These are phyloP conservation scores for Maniola jurtina DNA, from an alignment of 1,140 invertebrate genomes.

Conservation along the genomic window DNA sequence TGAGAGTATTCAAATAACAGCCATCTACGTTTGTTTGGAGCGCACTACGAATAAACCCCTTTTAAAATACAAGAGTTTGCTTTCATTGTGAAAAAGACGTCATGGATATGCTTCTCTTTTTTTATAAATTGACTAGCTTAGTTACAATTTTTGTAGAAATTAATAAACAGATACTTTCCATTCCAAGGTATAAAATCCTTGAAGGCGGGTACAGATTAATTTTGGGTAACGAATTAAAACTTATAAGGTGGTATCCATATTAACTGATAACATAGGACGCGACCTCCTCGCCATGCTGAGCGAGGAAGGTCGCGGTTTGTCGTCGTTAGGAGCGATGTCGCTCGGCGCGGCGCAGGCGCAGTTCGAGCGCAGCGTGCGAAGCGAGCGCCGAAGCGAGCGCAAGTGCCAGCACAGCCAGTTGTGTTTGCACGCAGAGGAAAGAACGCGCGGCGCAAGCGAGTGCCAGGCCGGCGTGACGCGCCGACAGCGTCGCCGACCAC, in stretches of 20 bases:
- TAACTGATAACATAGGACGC: conserved; percentile 47
- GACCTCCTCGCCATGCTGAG: conserved; percentile 31
- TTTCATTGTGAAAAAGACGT: too few relatives aligned
- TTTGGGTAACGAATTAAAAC: neutral
- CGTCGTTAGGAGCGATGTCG: conserved; percentile 62
- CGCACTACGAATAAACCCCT: too few relatives aligned
- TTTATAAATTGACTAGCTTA: too few relatives aligned
- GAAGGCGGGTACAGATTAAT: neutral
- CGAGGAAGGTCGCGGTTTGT: conserved; percentile 30
- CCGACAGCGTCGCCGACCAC: conserved; percentile 53
- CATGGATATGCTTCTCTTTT: too few relatives aligned
- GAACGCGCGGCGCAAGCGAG: conserved; percentile 57
- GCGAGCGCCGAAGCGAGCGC: conserved; percentile 55
- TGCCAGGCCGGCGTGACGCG: conserved; percentile 60
- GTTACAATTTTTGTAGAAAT: too few relatives aligned
- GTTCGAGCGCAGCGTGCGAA: conserved; percentile 55
- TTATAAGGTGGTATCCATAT: conserved; percentile 20
- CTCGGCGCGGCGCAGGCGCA: conserved; percentile 45
- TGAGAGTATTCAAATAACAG: too few relatives aligned
- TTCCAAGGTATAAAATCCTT: too few relatives aligned
- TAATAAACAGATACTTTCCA: too few relatives aligned
- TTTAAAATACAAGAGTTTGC: too few relatives aligned
- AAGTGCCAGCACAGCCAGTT: conserved; percentile 53
- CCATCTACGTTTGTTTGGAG: too few relatives aligned
- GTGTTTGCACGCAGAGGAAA: conserved; percentile 58